Percentiles rank a stretch among this genome's conserved stretches.
Evolutionary conservation across 2,113 vertebrate genomes (phyloP).

Genomic region (Bufo bufo): DNA sequence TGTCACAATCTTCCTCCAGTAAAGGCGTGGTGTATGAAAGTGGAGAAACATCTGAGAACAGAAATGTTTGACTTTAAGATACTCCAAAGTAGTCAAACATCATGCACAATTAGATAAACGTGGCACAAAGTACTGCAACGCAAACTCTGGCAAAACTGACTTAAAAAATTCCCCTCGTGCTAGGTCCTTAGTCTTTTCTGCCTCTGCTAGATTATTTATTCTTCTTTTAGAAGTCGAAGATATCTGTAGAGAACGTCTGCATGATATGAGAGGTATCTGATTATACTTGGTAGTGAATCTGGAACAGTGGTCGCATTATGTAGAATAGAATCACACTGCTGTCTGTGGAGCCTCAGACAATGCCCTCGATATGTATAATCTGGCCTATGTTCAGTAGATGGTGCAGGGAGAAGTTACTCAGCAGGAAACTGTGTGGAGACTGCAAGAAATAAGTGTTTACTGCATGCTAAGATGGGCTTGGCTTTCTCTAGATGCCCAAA

Average conservation of each 20-base stretch:
- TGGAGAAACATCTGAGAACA: too few species aligned
- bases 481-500: background rate
- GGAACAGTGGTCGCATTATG: conserved; percentile 43
- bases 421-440: background rate
- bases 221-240: background rate
- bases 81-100: too few species aligned
- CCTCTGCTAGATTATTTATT: background rate
- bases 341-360: conserved; percentile 25
- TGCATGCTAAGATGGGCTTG: background rate
- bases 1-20: too few species aligned
- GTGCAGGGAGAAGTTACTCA: background rate
- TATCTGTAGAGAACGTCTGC: background rate
- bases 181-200: background rate
- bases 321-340: conserved; percentile 36
- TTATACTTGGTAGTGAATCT: conserved; percentile 34
- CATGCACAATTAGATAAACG: too few species aligned
- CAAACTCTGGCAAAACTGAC: too few species aligned
- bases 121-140: too few species aligned
- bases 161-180: too few species aligned
- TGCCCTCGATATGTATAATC: conserved; percentile 45
- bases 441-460: background rate
- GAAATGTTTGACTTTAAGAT: too few species aligned
- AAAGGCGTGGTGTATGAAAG: too few species aligned
- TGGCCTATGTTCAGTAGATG: conserved; percentile 44
- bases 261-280: background rate